These are phyloP conservation scores for Crotophaga sulcirostris DNA, from an alignment of 2,113 vertebrate genomes.

Conservation along the genomic window DNA sequence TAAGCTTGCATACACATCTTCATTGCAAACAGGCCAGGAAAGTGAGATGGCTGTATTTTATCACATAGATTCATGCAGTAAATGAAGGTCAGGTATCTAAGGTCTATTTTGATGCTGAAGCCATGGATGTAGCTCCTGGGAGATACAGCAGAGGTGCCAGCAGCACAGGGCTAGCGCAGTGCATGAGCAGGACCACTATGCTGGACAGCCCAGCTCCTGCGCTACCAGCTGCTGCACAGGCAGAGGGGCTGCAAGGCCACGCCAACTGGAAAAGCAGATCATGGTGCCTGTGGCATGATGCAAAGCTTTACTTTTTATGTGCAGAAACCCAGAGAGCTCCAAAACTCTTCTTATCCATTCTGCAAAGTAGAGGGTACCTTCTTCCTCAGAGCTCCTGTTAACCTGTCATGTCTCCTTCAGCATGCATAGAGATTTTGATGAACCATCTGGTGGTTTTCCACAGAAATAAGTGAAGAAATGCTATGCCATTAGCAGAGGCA, in stretches of 20 bases:
- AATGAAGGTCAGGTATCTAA: neutral
- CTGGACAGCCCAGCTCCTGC: rapidly evolving
- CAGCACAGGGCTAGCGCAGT: rapidly evolving
- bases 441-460: neutral
- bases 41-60: neutral
- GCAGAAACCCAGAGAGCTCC: neutral
- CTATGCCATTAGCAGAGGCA: neutral
- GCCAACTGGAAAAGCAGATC: neutral
- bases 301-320: neutral
- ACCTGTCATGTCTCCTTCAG: neutral
- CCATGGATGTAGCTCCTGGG: neutral
- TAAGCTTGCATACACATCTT: neutral
- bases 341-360: neutral
- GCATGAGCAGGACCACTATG: rapidly evolving
- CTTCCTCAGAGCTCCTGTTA: neutral
- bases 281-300: rapidly evolving
- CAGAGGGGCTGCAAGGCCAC: neutral
- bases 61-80: rapidly evolving
- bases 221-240: neutral
- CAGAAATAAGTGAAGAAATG: neutral
- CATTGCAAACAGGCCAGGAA: neutral
- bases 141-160: neutral
- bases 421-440: neutral
- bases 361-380: neutral
- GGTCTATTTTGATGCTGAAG: neutral